phyloP scores from a whole-genome alignment of 2,113 vertebrate genomes.

The Tricholaema leucomelas region DNA sequence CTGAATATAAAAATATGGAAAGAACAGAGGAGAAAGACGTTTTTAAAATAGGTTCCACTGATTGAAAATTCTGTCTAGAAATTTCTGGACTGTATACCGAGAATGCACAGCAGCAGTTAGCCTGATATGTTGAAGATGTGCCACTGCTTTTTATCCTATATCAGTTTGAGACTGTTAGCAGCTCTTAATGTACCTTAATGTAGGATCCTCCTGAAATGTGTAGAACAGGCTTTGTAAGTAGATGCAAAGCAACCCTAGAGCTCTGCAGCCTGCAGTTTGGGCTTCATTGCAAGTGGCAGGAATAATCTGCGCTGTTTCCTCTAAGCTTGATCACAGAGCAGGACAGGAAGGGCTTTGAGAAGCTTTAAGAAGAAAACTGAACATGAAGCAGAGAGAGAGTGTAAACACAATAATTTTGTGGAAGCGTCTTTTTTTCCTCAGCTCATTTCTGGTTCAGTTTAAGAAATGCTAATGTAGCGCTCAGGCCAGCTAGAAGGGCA shows the following conservation, averaged over 20 bases:
- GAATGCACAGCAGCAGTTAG: neutral
- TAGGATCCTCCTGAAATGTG: neutral
- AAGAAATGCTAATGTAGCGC: neutral
- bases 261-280: neutral
- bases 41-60: neutral
- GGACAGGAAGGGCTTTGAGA: neutral
- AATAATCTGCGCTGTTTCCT: neutral
- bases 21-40: neutral
- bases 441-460: neutral
- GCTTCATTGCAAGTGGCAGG: neutral
- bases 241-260: neutral
- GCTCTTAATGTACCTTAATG: neutral
- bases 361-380: neutral
- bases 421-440: neutral
- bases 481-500: neutral
- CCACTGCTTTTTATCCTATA: neutral
- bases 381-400: neutral
- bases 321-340: neutral
- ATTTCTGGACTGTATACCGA: neutral
- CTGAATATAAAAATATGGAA: neutral
- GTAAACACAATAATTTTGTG: neutral
- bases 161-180: constrained; percentile 3
- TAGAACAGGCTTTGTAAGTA: neutral
- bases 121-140: neutral
- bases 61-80: neutral